Evolutionary conservation across 2,888 invertebrate genomes (phyloP), one percentile per base, ranked within the genome.

Genomic region (Cyaniris semiargus): DNA sequence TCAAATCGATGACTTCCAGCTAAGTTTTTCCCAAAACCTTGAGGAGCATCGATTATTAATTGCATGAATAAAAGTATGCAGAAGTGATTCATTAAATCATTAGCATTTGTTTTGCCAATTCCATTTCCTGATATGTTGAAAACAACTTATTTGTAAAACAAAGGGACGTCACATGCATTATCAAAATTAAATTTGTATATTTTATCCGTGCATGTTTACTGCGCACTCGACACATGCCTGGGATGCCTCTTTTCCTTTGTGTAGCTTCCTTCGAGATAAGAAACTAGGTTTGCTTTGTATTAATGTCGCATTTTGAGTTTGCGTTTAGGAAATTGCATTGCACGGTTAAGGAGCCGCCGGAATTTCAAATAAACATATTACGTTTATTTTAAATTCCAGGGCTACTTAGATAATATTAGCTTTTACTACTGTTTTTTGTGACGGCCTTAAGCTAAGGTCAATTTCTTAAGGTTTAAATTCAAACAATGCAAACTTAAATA

Each of bases 171-270:
- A 72, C 71, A 44, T 77, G 58, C 71, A 77, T 77, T 72, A 56
- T 58, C 76, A 21, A 77, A 77, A 77, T 77, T 77, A 71, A 71
- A 77, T 72, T 58, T 71, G 76, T 76, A 77, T 77, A 38, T 71
- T 71, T 76, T 60, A 60, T 72, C 71, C 58, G 23, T 38, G 44
- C 27, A 74, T 77, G 58, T 77, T 23, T 72, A 60, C 13, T 31
- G 27, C 27, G 31, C 58, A 72, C 72, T 77, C 77, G 58, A 77
- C 77, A 60, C 58, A 53, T 38, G 44, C 38, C 72, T 21, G 72
- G 38, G 70, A 38, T 15, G 72, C 44, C 23, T 72, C 48, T 27
- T 44, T 70, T 76, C 71, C 71, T 71, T 71, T 76, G 71, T 76
- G 56, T 38, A 38, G 76, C 72, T 38, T 70, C 53, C 56, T 76